These are phyloP conservation scores for Pteromalus puparum DNA, from an alignment of 1,140 invertebrate genomes.

Conservation along the genomic window DNA sequence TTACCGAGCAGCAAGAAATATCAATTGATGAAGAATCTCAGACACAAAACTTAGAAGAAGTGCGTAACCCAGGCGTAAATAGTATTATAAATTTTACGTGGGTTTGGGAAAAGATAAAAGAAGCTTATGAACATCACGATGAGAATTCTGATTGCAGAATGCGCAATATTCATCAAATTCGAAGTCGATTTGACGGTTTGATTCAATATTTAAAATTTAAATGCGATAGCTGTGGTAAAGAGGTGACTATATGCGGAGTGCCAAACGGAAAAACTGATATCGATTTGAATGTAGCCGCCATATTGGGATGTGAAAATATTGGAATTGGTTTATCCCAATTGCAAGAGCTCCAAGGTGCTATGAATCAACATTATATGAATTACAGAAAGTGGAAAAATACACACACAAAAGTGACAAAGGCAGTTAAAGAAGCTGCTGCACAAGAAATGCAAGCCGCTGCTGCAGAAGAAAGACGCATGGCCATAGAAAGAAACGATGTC, in stretches of 20 bases:
- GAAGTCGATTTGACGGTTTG: neutral
- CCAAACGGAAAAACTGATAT: neutral
- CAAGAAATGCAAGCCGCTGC: neutral
- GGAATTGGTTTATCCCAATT: neutral
- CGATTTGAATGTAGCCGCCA: neutral
- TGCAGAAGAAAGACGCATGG: neutral
- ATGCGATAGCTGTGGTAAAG: neutral
- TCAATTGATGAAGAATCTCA: neutral
- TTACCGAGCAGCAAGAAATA: neutral
- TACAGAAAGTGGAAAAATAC: too few species aligned
- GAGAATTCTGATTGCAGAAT: neutral
- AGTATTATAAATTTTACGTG: neutral
- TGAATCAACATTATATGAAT: neutral
- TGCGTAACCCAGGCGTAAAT: neutral
- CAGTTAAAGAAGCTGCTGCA: neutral
- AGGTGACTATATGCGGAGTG: neutral
- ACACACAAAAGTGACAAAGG: neutral
- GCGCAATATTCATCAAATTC: neutral
- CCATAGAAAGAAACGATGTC: neutral
- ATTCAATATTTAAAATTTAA: neutral
- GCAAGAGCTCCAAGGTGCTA: neutral
- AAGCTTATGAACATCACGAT: neutral
- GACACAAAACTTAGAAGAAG: neutral
- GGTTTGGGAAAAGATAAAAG: neutral
- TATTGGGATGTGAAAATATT: neutral